Percentiles rank a stretch among this genome's conserved stretches.
Conservation (phyloP, 1,140 invertebrate genomes). For the Euglossa dilemma region DNA sequence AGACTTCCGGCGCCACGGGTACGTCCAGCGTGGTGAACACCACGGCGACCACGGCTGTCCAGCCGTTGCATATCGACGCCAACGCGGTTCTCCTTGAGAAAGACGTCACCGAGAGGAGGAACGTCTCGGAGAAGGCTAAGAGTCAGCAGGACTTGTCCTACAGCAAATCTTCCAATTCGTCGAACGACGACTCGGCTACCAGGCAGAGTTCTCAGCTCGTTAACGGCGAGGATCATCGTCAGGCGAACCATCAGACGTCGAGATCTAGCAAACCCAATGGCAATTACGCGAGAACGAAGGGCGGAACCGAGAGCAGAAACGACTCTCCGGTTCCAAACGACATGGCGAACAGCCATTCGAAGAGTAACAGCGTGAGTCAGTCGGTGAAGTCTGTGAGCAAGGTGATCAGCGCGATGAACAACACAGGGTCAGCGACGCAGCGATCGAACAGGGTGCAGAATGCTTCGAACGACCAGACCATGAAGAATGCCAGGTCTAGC, state of each 20-base stretch:
- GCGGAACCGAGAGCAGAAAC: slow-evolving; percentile 30
- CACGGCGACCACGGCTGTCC: slow-evolving; percentile 77
- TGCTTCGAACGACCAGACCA: background rate
- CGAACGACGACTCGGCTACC: slow-evolving; percentile 15
- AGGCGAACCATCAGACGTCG: background rate
- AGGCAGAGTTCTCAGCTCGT: background rate
- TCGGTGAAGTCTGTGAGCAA: slow-evolving; percentile 15
- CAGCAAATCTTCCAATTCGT: slow-evolving; percentile 24
- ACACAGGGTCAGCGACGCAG: slow-evolving; percentile 26
- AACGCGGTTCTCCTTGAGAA: slow-evolving; percentile 34
- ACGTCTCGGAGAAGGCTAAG: slow-evolving; percentile 6
- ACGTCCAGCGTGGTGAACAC: slow-evolving; percentile 80
- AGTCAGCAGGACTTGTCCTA: slow-evolving; percentile 33
- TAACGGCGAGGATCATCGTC: slow-evolving; percentile 18
- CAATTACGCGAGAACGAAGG: background rate
- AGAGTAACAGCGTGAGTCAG: slow-evolving; percentile 37
- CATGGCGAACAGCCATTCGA: slow-evolving; percentile 12
- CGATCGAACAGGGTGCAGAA: slow-evolving; percentile 27
- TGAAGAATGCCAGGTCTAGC: background rate
- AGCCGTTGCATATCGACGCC: slow-evolving; percentile 76
- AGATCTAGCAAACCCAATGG: slow-evolving; percentile 3
- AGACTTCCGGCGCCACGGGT: slow-evolving; percentile 72
- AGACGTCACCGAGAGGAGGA: background rate
- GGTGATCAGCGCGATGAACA: slow-evolving; percentile 17
- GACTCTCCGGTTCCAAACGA: slow-evolving; percentile 25